Evolutionary conservation across 1,140 invertebrate genomes (phyloP), one percentile per base, ranked within the genome.

Genomic region (Paraescarpia echinospica): DNA sequence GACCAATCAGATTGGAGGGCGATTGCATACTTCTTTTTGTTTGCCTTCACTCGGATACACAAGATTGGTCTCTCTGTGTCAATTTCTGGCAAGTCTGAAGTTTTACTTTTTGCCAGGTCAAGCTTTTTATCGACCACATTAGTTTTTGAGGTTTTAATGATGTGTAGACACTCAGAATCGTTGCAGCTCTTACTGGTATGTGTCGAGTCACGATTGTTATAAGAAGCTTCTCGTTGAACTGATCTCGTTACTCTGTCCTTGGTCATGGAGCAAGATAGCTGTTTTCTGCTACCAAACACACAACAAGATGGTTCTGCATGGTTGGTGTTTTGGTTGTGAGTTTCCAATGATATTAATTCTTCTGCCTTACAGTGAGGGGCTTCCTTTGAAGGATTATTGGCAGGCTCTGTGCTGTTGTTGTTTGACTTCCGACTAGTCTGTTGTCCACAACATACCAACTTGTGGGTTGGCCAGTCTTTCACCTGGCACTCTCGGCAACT

Each of bases 401-500:
- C 48, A 48, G 22, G 14, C 34, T 91, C 33, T 91, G 34, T 48
- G 41, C 41, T 34, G 33, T 35, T 48, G 48, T 31, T 35, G 34
- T 18, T 27, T 41, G 77, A 89, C 27, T 33, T 33, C 90, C 33
- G 88, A 34, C 48, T 51, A n/a, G 14, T 90, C 4, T 34, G n/a
- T 18, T 34, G 88, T 77, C 27, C 22, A 14, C 22, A 89, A 92
- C 94, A 94, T 9, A 51, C 33, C 33, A 77, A 48, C 92, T 93
- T 94, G 92, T 95, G 94, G 18, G 59, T 91, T 41, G 93, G 92
- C 95, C 95, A 95, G 92, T 95, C 94, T 92, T 93, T 93, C n/a
- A 93, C 89, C 91, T 95, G 95, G 91, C 95, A 95, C 92, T 94
- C 94, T 91, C 94, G 93, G n/a, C 94, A 95, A 93, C 95, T 95